Percentiles rank a stretch among this genome's conserved stretches.
Conservation (phyloP, 2,113 vertebrate species). For the Syngnathus scovelli region DNA sequence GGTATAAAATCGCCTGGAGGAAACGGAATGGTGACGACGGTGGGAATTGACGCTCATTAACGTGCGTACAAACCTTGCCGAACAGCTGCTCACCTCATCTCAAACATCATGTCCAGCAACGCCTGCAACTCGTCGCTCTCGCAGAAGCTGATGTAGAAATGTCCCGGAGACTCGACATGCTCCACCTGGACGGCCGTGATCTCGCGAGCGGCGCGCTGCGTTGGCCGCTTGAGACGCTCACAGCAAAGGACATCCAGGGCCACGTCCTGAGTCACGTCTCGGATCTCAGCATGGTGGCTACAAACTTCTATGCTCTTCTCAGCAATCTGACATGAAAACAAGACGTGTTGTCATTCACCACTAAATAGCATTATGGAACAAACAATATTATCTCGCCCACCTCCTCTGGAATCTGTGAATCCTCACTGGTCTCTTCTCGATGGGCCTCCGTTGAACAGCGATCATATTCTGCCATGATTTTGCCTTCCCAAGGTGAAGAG, state of each 20-base stretch:
- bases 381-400: slow-evolving; percentile 1
- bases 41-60: too few relatives aligned
- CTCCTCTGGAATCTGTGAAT: slow-evolving; percentile 26
- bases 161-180: slow-evolving; percentile 74
- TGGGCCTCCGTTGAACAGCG: neutral
- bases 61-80: neutral
- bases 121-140: slow-evolving; percentile 65
- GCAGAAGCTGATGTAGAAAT: slow-evolving; percentile 81
- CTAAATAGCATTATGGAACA: neutral
- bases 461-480: neutral
- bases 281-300: slow-evolving; percentile 9
- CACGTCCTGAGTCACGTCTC: slow-evolving; percentile 8
- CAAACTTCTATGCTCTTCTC: slow-evolving; percentile 46
- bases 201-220: slow-evolving; percentile 50
- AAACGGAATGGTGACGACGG: neutral
- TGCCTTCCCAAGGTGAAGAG: slow-evolving; percentile 50
- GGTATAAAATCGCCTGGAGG: slow-evolving; percentile 78
- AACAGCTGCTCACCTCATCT: slow-evolving; percentile 79
- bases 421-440: neutral
- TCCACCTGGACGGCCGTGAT: slow-evolving; percentile 79
- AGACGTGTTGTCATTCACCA: neutral
- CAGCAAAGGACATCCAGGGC: slow-evolving; percentile 57
- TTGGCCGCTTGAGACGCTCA: slow-evolving; percentile 72
- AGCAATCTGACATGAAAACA: slow-evolving; percentile 40
- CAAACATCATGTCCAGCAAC: slow-evolving; percentile 85